Conservation (phyloP, 2,797 vertebrate species). For the Pangasius larnaudii region DNA sequence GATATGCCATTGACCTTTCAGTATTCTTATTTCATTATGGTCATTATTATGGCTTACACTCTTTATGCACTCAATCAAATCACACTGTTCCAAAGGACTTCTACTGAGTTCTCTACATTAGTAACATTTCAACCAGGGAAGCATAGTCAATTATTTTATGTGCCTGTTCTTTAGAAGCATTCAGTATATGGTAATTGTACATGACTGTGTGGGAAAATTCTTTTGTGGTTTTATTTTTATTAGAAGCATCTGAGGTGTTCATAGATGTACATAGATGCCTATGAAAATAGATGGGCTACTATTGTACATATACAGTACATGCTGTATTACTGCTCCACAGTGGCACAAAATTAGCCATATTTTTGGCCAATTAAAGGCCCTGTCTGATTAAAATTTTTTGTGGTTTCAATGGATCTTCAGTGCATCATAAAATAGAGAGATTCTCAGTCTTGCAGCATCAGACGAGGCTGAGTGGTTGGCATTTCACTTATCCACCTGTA, state of each 20-base stretch:
- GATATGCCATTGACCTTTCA: conserved; percentile 53
- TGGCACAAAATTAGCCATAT: neutral
- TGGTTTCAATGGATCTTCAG: neutral
- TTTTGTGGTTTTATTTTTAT: conserved; percentile 15
- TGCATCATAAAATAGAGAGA: neutral
- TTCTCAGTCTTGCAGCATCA: conserved; percentile 54
- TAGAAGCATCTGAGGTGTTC: neutral
- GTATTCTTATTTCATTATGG: conserved; percentile 54
- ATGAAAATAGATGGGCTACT: neutral
- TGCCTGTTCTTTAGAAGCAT: conserved; percentile 5
- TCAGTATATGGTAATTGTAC: conserved; percentile 13
- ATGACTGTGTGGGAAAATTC: neutral
- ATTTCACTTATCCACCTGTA: conserved; percentile 64
- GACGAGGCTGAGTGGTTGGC: conserved; percentile 56
- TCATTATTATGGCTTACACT: conserved; percentile 43
- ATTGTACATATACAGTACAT: neutral
- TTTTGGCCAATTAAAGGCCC: neutral
- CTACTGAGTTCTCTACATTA: conserved; percentile 16
- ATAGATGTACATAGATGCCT: neutral
- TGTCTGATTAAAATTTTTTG: neutral
- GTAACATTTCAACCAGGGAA: neutral
- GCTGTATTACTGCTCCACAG: neutral
- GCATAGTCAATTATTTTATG: neutral
- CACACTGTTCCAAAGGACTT: conserved; percentile 16
- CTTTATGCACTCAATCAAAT: conserved; percentile 21